These are phyloP conservation scores for Chrysodeixis includens DNA, from an alignment of 2,888 invertebrate genomes.

Conservation along the genomic window DNA sequence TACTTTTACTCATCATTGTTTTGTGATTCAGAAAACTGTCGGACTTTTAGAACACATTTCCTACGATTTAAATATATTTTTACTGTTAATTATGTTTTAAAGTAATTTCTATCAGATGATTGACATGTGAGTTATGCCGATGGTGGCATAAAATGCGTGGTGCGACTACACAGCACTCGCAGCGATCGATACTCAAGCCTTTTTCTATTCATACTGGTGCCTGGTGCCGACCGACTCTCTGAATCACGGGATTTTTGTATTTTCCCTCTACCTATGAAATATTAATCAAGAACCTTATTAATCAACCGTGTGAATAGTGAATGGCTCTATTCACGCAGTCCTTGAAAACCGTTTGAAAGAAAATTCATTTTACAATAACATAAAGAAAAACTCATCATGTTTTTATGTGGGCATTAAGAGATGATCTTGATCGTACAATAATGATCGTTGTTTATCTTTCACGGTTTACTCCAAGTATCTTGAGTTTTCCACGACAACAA, in stretches of 20 bases:
- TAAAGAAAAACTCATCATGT: neutral
- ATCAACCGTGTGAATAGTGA: neutral
- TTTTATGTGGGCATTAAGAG: neutral
- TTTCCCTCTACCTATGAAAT: neutral
- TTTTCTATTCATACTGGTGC: constrained; percentile 9
- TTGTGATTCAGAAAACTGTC: too few relatives aligned
- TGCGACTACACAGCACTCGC: neutral
- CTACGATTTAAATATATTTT: neutral
- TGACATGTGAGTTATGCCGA: neutral
- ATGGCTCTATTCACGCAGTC: too few relatives aligned
- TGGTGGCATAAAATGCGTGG: neutral
- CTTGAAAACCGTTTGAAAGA: neutral
- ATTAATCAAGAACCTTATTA: neutral
- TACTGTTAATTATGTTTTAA: neutral
- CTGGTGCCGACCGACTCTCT: neutral
- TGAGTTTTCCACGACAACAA: constrained; percentile 5
- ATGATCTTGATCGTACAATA: neutral
- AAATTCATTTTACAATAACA: neutral
- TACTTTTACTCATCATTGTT: too few relatives aligned
- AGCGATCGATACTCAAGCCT: constrained; percentile 13
- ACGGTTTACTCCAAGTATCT: neutral
- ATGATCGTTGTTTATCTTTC: neutral
- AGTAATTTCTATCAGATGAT: neutral
- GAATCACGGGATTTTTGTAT: neutral
- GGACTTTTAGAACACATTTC: neutral